Conservation (phyloP, 2,888 invertebrate genomes). For the Mechanitis mazaeus region DNA sequence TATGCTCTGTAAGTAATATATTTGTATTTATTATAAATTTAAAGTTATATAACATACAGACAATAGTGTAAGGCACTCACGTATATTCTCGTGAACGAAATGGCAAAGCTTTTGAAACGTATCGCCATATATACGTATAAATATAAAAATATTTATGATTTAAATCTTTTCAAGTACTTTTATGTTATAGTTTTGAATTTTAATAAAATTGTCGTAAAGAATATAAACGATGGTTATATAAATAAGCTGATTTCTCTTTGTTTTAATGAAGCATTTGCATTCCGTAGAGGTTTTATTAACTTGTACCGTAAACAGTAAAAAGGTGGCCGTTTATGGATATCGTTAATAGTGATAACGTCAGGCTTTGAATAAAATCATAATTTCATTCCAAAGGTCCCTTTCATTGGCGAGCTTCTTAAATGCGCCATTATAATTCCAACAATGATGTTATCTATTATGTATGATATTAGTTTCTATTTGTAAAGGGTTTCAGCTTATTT, state of each 20-base stretch:
- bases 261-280: background rate
- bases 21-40: too few relatives aligned
- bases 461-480: slow-evolving; percentile 11
- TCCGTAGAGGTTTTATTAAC: slow-evolving; percentile 12
- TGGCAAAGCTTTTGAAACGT: too few relatives aligned
- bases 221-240: too few relatives aligned
- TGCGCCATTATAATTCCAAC: slow-evolving; percentile 16
- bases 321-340: slow-evolving; percentile 20
- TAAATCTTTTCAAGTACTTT: too few relatives aligned
- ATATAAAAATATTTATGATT: too few relatives aligned
- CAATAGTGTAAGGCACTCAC: too few relatives aligned
- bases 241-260: background rate
- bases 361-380: slow-evolving; percentile 24
- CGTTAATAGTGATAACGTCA: slow-evolving; percentile 18
- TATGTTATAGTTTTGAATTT: too few relatives aligned
- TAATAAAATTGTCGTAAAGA: too few relatives aligned
- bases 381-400: slow-evolving; percentile 18
- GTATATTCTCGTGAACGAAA: too few relatives aligned
- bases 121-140: too few relatives aligned
- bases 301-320: slow-evolving; percentile 19
- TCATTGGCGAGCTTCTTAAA: slow-evolving; percentile 17
- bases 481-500: slow-evolving; percentile 4
- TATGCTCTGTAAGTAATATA: too few relatives aligned
- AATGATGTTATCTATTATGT: slow-evolving; percentile 17
- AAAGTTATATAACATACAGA: too few relatives aligned